These are phyloP conservation scores for Amphiduros pacificus DNA, from an alignment of 2,888 invertebrate species.

Conservation along the genomic window DNA sequence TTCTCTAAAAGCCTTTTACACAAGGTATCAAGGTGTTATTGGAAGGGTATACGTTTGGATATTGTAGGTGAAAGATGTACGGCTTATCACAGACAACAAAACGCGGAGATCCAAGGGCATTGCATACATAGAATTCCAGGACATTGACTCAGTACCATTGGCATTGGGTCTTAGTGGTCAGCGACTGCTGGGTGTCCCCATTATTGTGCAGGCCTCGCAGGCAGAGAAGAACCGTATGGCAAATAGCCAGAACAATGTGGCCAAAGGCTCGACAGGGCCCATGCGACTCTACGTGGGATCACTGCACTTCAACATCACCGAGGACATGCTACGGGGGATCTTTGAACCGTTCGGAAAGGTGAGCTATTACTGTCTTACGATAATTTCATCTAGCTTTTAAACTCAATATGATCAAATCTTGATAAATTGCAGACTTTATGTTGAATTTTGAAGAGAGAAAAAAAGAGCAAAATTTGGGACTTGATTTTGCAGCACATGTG, in stretches of 20 bases:
- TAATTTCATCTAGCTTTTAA: too few relatives aligned
- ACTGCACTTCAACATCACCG: constrained; percentile 96
- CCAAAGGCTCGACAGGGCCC: constrained; percentile 72
- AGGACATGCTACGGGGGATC: constrained; percentile 97
- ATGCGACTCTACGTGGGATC: constrained; percentile 97
- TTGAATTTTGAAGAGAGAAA: too few relatives aligned
- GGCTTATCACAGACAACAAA: constrained; percentile 98
- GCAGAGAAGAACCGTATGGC: constrained; percentile 71
- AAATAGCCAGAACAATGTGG: constrained; percentile 40
- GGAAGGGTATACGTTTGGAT: too few relatives aligned
- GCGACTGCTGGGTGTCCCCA: constrained; percentile 91
- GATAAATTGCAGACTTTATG: too few relatives aligned
- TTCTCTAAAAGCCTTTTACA: too few relatives aligned
- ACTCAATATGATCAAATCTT: too few relatives aligned
- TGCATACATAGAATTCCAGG: constrained; percentile 98
- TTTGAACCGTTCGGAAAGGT: constrained; percentile 97
- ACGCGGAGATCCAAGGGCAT: constrained; percentile 98
- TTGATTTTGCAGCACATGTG: too few relatives aligned
- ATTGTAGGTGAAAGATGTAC: constrained; percentile 79
- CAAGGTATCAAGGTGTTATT: too few relatives aligned
- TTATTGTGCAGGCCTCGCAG: constrained; percentile 97
- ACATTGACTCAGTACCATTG: constrained; percentile 94
- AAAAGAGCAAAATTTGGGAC: too few relatives aligned
- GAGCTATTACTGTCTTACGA: not conserved
- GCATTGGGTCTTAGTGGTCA: constrained; percentile 95